Percentiles rank a stretch among this genome's conserved stretches.
These are phyloP conservation scores for Lagopus muta DNA, from an alignment of 2,113 vertebrate genomes.

Conservation along the genomic window DNA sequence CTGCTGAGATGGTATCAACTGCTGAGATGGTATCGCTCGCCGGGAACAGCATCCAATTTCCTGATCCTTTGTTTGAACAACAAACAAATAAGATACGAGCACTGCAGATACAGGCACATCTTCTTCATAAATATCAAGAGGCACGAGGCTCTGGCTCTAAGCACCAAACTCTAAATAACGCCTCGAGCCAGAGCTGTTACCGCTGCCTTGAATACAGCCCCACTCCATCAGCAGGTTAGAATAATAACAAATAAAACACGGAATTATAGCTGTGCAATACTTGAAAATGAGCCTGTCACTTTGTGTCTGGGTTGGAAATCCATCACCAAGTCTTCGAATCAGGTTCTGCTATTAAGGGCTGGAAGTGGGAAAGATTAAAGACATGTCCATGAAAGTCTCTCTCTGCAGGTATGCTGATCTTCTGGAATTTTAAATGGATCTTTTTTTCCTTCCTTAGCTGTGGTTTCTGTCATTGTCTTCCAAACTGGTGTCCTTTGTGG, in stretches of 20 bases:
- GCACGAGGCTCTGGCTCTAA: constrained; percentile 13
- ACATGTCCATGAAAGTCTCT: not conserved
- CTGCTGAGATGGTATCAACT: not conserved
- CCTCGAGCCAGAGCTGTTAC: constrained; percentile 23
- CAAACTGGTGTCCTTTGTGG: not conserved
- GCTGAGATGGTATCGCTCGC: constrained; percentile 32
- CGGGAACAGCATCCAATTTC: constrained; percentile 69
- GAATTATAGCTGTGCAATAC: constrained; percentile 62
- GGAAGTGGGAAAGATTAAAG: constrained; percentile 48
- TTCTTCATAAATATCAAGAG: constrained; percentile 59
- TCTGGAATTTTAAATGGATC: not conserved
- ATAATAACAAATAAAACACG: constrained; percentile 69
- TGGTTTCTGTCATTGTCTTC: not conserved
- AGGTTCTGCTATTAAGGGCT: constrained; percentile 46
- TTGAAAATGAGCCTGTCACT: constrained; percentile 71
- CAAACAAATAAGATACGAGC: constrained; percentile 55
- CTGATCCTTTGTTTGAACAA: constrained; percentile 71
- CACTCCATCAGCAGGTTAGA: constrained; percentile 65
- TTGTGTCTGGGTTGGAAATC: constrained; percentile 35
- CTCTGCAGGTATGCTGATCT: constrained; percentile 1
- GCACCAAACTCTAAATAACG: constrained; percentile 56
- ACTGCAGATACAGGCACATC: constrained; percentile 48
- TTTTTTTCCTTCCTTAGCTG: not conserved
- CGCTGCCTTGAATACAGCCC: not conserved
- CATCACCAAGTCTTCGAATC: constrained; percentile 38